Evolutionary conservation across 1,140 invertebrate species (phyloP).

Genomic region (Fopius arisanus): DNA sequence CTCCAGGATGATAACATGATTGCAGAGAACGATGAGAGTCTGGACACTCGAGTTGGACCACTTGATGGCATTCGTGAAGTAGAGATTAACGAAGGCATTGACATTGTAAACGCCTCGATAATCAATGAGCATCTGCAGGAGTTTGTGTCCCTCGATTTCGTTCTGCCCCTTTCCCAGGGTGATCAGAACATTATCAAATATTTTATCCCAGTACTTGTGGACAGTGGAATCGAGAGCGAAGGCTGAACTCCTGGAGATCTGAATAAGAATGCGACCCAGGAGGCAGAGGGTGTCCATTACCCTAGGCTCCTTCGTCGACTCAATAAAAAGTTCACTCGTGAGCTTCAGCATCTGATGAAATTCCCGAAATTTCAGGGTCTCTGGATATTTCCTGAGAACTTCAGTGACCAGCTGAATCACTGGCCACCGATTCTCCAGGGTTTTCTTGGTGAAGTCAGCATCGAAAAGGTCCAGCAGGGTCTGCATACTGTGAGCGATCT

Average conservation of each 20-base stretch:
- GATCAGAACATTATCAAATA: constrained; percentile 57
- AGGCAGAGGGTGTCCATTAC: constrained; percentile 55
- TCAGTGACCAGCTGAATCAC: constrained; percentile 45
- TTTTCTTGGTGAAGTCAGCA: constrained; percentile 14
- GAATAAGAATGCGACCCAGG: constrained; percentile 48
- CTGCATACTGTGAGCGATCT: constrained; percentile 33
- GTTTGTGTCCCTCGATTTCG: constrained; percentile 51
- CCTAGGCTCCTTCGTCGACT: constrained; percentile 48
- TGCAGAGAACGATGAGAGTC: constrained; percentile 52
- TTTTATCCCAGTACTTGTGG: constrained; percentile 53
- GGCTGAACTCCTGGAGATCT: constrained; percentile 27
- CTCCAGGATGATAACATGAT: constrained; percentile 39
- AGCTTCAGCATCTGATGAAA: constrained; percentile 52
- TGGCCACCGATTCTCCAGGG: constrained; percentile 41
- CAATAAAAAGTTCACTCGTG: constrained; percentile 50
- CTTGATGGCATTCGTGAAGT: constrained; percentile 53
- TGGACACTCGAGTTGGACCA: constrained; percentile 52
- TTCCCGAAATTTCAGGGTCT: constrained; percentile 49
- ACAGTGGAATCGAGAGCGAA: constrained; percentile 34
- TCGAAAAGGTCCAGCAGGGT: constrained; percentile 41
- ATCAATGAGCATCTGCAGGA: constrained; percentile 54
- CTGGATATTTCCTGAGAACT: constrained; percentile 57
- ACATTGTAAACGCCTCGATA: constrained; percentile 48
- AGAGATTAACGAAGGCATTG: constrained; percentile 54
- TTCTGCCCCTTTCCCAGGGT: constrained; percentile 53